A percentile compares a stretch with the other conserved stretches of the same genome.
Conservation (phyloP, 2,888 invertebrate genomes). For the Napeogenes sylphis region DNA sequence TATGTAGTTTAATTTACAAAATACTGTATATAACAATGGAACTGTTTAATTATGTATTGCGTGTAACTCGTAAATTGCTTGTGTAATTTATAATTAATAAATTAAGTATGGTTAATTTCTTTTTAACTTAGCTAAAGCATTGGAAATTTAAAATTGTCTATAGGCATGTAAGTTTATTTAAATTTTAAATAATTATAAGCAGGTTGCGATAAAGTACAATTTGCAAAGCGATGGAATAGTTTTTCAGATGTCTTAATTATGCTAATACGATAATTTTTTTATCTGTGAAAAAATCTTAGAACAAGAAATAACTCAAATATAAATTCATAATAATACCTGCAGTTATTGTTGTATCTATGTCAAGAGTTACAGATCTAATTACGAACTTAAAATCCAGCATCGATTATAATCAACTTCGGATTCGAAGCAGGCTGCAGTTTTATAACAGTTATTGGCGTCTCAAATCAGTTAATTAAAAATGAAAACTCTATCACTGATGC, state of each 20-base stretch:
- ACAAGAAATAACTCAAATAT: no score
- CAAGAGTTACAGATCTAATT: background rate
- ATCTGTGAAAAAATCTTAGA: no score
- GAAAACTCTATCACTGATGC: background rate
- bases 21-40: conserved; percentile 8
- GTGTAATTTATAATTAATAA: background rate
- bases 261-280: no score
- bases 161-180: no score
- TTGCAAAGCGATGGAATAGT: no score
- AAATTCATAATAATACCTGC: no score
- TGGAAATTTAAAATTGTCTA: no score
- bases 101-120: no score
- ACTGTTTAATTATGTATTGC: conserved; percentile 8
- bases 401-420: conserved; percentile 1
- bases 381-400: background rate
- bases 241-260: no score
- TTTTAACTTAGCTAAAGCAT: no score
- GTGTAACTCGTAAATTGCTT: conserved; percentile 4
- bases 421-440: conserved; percentile 3
- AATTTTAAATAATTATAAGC: no score
- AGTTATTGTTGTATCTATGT: background rate
- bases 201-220: no score
- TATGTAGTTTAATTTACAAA: conserved; percentile 14
- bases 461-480: conserved; percentile 2
- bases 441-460: conserved; percentile 5